Evolutionary conservation across 2,888 invertebrate species (phyloP).

Genomic region (Diabrotica balteata): DNA sequence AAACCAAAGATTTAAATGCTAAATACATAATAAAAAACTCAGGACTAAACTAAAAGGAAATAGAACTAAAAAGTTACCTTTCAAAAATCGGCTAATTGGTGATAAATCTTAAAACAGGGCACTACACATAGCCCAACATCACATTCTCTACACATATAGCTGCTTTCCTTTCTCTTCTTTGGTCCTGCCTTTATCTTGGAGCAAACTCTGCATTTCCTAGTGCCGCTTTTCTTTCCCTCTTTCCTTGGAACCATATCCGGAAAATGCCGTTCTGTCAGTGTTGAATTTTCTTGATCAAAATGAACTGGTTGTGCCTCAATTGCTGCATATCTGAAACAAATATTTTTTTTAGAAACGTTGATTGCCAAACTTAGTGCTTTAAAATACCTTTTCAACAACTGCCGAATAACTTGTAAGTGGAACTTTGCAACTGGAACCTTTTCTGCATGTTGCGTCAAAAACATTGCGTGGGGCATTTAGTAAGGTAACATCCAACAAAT

Average conservation of each 20-base stretch:
- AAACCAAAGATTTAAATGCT: too few species aligned
- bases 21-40: neutral
- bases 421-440: too few species aligned
- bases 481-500: too few species aligned
- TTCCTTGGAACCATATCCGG: neutral
- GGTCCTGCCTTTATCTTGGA: too few species aligned
- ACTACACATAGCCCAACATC: too few species aligned
- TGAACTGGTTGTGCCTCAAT: conserved; percentile 3
- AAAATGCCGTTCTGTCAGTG: neutral
- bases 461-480: too few species aligned
- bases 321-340: neutral
- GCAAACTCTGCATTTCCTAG: conserved; percentile 25
- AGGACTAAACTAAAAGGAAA: neutral
- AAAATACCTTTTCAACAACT: too few species aligned
- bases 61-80: neutral
- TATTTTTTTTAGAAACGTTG: neutral
- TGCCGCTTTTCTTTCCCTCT: conserved; percentile 17
- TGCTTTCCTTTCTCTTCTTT: too few species aligned
- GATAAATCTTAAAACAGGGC: too few species aligned
- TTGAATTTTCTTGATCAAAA: neutral
- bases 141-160: conserved; percentile 19
- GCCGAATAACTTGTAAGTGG: too few species aligned
- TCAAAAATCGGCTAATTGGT: neutral
- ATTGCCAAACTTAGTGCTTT: neutral
- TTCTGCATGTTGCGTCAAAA: neutral